Conservation (phyloP, 1,140 invertebrate genomes). For the Homalodisca vitripennis region DNA sequence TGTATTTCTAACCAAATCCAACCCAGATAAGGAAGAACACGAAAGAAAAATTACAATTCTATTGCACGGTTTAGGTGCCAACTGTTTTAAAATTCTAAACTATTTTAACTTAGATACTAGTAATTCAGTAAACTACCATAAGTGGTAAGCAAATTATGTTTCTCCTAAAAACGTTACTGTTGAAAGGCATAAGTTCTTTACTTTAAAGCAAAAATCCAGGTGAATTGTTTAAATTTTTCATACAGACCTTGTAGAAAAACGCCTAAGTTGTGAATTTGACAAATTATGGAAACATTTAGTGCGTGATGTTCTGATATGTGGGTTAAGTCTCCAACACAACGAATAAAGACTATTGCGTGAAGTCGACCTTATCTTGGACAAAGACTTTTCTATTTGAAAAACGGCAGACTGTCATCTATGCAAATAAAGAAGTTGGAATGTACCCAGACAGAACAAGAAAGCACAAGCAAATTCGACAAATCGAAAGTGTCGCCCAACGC, state of each 20-base stretch:
- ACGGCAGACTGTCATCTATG: slow-evolving; percentile 7
- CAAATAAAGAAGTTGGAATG: slow-evolving; percentile 8
- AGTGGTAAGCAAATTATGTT: slow-evolving; percentile 39
- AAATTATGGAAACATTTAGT: slow-evolving; percentile 37
- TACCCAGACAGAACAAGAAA: background rate
- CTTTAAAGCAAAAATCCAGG: slow-evolving; percentile 36
- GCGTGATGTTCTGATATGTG: slow-evolving; percentile 33
- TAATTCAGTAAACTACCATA: background rate
- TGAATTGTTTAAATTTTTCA: slow-evolving; percentile 39
- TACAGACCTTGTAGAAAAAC: slow-evolving; percentile 38
- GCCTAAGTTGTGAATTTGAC: slow-evolving; percentile 39
- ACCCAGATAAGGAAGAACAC: slow-evolving; percentile 40
- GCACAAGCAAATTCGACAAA: background rate
- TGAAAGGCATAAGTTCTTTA: slow-evolving; percentile 41
- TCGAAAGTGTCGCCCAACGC: background rate
- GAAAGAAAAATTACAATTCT: slow-evolving; percentile 39
- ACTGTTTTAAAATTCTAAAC: slow-evolving; percentile 38
- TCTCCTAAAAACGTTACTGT: slow-evolving; percentile 39
- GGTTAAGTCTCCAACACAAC: background rate
- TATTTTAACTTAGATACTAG: slow-evolving; percentile 34
- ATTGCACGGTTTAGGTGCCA: slow-evolving; percentile 38
- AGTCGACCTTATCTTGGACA: slow-evolving; percentile 10
- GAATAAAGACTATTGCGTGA: slow-evolving; percentile 18
- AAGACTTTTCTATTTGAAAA: slow-evolving; percentile 5
- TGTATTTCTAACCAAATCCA: slow-evolving; percentile 38